These are phyloP conservation scores for Dolichallabes microphthalmus DNA, from an alignment of 2,113 vertebrate species.

Conservation along the genomic window DNA sequence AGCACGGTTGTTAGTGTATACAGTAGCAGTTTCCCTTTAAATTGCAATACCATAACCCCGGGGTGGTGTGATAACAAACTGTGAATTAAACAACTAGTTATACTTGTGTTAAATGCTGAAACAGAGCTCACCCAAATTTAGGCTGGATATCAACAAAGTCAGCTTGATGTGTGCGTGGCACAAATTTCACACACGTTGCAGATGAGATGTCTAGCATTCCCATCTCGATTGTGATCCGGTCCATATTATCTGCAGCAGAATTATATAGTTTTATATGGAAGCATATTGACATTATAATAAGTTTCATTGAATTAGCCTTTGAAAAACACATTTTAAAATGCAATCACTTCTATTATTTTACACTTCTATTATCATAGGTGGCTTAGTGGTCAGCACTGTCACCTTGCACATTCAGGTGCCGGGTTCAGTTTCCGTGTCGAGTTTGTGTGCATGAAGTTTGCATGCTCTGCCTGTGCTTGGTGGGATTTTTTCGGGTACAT, in stretches of 20 bases:
- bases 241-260: slow-evolving; percentile 68
- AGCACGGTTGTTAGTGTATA: background rate
- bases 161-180: slow-evolving; percentile 72
- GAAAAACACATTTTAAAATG: no score
- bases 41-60: background rate
- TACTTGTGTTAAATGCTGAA: background rate
- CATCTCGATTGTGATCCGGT: slow-evolving; percentile 75
- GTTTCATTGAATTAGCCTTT: no score
- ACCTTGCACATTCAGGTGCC: no score
- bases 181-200: slow-evolving; percentile 71
- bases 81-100: background rate
- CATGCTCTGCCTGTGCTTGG: no score
- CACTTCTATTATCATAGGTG: no score
- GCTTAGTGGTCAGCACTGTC: no score
- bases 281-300: background rate
- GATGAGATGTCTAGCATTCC: slow-evolving; percentile 75
- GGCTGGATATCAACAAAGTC: slow-evolving; percentile 73
- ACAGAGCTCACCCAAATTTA: slow-evolving; percentile 66
- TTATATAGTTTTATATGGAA: background rate
- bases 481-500: no score
- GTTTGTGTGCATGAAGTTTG: no score
- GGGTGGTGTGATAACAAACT: background rate
- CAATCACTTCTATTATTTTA: no score
- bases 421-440: no score
- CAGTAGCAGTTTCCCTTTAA: background rate